Percentiles rank a stretch among this genome's conserved stretches.
Conservation (phyloP, 2,113 vertebrate species). For the Pangasianodon gigas region DNA sequence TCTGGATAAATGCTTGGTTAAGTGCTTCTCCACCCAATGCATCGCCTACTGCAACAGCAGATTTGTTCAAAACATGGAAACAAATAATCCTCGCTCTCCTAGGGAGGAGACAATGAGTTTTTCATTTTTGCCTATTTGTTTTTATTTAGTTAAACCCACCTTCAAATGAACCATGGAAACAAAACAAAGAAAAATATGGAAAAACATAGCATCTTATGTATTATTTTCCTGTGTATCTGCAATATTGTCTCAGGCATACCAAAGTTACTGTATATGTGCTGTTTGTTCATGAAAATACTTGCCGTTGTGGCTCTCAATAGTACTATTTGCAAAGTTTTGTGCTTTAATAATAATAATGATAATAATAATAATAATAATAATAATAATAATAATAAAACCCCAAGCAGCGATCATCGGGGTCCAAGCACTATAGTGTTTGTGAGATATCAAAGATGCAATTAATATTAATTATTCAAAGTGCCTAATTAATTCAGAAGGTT, state of each 20-base stretch:
- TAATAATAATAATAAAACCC: neutral
- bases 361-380: neutral
- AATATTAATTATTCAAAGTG: neutral
- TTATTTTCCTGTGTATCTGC: constrained; percentile 20
- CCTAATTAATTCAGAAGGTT: neutral
- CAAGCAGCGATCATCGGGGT: neutral
- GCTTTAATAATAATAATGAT: neutral
- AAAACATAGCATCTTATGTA: constrained; percentile 13
- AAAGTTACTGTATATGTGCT: neutral
- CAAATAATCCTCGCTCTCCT: constrained; percentile 56
- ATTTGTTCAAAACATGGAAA: constrained; percentile 60
- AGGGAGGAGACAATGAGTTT: constrained; percentile 49
- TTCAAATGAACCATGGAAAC: neutral
- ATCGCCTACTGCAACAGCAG: constrained; percentile 64
- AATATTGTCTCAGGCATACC: neutral
- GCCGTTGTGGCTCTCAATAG: neutral
- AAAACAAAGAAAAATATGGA: constrained; percentile 13
- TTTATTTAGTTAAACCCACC: constrained; percentile 58
- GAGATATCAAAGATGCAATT: neutral
- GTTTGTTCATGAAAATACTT: neutral
- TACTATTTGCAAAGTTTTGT: neutral
- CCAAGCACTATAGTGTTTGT: neutral
- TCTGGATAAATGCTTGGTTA: constrained; percentile 70
- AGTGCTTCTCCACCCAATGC: constrained; percentile 63
- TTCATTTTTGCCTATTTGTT: constrained; percentile 60